phyloP scores from a whole-genome alignment of 2,888 invertebrate genomes.

The Sicus ferrugineus region DNA sequence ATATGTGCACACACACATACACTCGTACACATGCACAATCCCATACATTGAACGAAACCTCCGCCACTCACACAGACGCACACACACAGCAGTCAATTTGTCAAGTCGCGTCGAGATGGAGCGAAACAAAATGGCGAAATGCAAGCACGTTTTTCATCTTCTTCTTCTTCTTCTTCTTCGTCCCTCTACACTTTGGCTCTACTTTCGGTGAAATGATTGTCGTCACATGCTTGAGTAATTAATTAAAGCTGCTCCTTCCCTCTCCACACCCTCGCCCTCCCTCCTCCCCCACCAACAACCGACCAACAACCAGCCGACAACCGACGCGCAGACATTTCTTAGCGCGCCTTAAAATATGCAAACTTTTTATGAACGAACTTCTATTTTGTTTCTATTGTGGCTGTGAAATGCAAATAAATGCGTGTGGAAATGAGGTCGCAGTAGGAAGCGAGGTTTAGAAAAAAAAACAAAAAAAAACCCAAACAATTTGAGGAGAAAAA shows the following conservation, averaged over 20 bases:
- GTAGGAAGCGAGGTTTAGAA: not conserved
- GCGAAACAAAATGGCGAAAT: slow-evolving; percentile 35
- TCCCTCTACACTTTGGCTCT: not conserved
- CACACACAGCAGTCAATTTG: not conserved
- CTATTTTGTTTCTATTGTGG: not conserved
- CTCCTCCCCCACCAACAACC: no score
- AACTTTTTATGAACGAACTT: not conserved
- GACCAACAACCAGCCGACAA: not conserved
- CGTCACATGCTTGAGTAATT: slow-evolving; percentile 35
- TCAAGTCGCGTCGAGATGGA: not conserved
- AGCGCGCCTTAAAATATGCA: slow-evolving; percentile 24
- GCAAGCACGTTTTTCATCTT: slow-evolving; percentile 35
- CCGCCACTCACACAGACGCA: no score
- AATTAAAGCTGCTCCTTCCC: slow-evolving; percentile 29
- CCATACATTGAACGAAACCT: not conserved
- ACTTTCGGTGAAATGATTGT: slow-evolving; percentile 1
- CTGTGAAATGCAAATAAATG: slow-evolving; percentile 24
- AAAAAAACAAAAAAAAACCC: not conserved
- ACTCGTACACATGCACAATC: not conserved
- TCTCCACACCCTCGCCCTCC: no score
- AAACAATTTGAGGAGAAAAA: not conserved
- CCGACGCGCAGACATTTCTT: not conserved
- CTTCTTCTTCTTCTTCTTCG: slow-evolving; percentile 23
- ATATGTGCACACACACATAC: not conserved
- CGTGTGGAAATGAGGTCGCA: slow-evolving; percentile 37